Evolutionary conservation across 2,888 invertebrate genomes (phyloP).

Genomic region (Mechanitis mazaeus): DNA sequence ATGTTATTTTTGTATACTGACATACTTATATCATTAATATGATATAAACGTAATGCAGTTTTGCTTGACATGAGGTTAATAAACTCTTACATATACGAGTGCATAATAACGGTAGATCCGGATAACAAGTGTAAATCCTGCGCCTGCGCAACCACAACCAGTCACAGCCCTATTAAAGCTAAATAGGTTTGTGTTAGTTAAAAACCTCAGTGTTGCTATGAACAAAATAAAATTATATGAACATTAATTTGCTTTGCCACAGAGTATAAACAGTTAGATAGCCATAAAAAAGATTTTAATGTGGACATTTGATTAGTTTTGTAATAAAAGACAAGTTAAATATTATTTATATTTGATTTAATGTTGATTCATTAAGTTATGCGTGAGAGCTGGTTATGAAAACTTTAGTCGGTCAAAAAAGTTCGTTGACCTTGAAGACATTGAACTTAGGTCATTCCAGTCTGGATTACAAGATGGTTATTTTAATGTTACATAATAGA

Average conservation of each 20-base stretch:
- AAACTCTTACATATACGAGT: slow-evolving; percentile 25
- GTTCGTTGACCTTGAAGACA: slow-evolving; percentile 57
- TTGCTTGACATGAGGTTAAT: slow-evolving; percentile 24
- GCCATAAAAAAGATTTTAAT: too few species aligned
- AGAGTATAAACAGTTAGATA: too few species aligned
- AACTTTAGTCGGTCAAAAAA: slow-evolving; percentile 37
- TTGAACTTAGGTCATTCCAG: slow-evolving; percentile 58
- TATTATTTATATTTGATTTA: too few species aligned
- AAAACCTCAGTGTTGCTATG: too few species aligned
- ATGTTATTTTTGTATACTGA: too few species aligned
- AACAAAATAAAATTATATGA: too few species aligned
- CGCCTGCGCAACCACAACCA: slow-evolving; percentile 33
- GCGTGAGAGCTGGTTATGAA: slow-evolving; percentile 30
- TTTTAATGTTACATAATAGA: slow-evolving; percentile 21
- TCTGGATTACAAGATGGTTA: slow-evolving; percentile 32
- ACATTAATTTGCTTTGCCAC: too few species aligned
- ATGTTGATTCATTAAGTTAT: neutral
- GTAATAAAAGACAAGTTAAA: too few species aligned
- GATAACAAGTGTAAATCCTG: slow-evolving; percentile 20
- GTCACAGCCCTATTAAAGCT: neutral
- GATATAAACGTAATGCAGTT: neutral
- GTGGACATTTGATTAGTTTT: too few species aligned
- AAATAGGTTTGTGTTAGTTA: too few species aligned
- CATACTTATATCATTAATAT: too few species aligned
- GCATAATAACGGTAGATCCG: slow-evolving; percentile 25